Conservation (phyloP, 2,888 invertebrate genomes). For the Cryptus viduatorius region DNA sequence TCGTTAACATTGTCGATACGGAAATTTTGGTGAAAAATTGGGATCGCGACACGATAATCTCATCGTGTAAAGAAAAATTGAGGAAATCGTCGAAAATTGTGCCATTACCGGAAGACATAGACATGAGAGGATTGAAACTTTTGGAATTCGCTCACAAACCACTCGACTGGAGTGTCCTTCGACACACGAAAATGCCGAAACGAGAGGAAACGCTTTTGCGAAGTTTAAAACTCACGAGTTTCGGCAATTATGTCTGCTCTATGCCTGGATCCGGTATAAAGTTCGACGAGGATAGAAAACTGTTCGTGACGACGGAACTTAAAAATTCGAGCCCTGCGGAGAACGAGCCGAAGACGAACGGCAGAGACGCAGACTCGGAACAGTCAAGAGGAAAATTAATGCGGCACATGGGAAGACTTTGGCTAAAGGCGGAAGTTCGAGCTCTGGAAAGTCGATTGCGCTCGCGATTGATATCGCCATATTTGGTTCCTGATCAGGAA, state of each 20-base stretch:
- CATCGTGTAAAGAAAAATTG: conserved; percentile 84
- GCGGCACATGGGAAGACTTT: conserved; percentile 94
- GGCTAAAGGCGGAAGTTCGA: conserved; percentile 95
- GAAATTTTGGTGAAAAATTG: conserved; percentile 78
- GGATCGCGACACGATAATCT: conserved; percentile 73
- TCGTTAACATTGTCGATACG: conserved; percentile 90
- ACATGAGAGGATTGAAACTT: conserved; percentile 90
- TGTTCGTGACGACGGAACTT: conserved; percentile 47
- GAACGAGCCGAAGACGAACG: conserved; percentile 57
- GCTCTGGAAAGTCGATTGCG: conserved; percentile 92
- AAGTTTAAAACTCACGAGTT: conserved; percentile 91
- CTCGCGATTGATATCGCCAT: conserved; percentile 90
- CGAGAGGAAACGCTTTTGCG: conserved; percentile 92
- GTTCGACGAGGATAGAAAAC: conserved; percentile 86
- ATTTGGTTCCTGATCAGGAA: conserved; percentile 94
- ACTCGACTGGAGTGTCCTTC: conserved; percentile 90
- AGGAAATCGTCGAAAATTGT: conserved; percentile 88
- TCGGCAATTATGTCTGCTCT: conserved; percentile 90
- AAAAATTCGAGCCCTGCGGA: conserved; percentile 43
- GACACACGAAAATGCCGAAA: conserved; percentile 86
- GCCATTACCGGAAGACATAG: conserved; percentile 91
- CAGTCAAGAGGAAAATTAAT: conserved; percentile 88
- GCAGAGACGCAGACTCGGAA: conserved; percentile 75
- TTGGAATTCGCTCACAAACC: conserved; percentile 89
- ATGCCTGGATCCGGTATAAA: conserved; percentile 89